Evolutionary conservation across 2,113 vertebrate genomes (phyloP), one percentile per base, ranked within the genome.

Genomic region (Bombycilla garrulus): DNA sequence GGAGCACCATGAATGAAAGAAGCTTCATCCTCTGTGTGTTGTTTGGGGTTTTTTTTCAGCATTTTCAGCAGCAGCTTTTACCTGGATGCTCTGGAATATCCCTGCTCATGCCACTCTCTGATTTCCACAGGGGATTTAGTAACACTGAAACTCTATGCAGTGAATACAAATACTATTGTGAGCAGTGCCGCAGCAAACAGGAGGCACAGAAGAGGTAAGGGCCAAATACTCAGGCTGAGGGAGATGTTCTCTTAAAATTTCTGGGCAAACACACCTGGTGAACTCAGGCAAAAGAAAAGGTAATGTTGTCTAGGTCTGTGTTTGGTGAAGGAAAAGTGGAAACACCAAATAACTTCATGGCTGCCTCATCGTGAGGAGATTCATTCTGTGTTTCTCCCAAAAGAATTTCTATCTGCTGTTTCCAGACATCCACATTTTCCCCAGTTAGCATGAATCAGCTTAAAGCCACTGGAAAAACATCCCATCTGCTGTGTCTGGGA

Each of bases 161-260:
- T 89, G 99, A 99, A 96, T 99, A 98, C 88, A 99, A 99, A 95
- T 99, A 99, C 97, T 99, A 99, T 96, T 99, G 99, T 95, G 99
- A 99, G 97, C 99, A 99, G 97, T 99, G 99, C 91, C 98, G 98
- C 94, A 99, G 99, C 96, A 99, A 99, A 94, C 99, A 99, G 98
- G 99, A 99, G 97, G 99, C 98, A 77, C 99, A 99, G 97, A 99
- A 99, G 97, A 98, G 99, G 99, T 99, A 85, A 87, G 97, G 50
- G 57, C 36, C n/a, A 67, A 61, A 38, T 20, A 28, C 2, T 54
- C 62, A 38, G 42, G 15, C 53, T 57, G 25, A 54, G 61, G 60
- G 42, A 58, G 51, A 31, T 65, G 14, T 56, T 71, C 50, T 35
- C 45, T n/a, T 66, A 2, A 71, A 47, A 29, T 26, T 45, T 28